phyloP scores from a whole-genome alignment of 2,888 invertebrate species.

The Aphidoletes aphidimyza region DNA sequence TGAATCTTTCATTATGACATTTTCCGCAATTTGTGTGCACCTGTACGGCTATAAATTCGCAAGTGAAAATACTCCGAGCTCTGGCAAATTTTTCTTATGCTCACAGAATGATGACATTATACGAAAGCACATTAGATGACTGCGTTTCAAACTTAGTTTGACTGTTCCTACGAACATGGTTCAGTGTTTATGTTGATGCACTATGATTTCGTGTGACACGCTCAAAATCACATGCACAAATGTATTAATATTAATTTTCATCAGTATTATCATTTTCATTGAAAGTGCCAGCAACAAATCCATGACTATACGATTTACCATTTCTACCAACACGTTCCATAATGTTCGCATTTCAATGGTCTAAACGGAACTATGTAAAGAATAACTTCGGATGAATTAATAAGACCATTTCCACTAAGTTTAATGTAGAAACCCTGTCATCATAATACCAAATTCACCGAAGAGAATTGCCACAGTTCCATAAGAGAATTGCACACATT shows the following conservation, averaged over 20 bases:
- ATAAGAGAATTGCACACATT: too few species aligned
- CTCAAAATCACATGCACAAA: not conserved
- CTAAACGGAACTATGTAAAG: too few species aligned
- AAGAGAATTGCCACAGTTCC: too few species aligned
- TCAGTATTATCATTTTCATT: not conserved
- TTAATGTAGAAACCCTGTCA: too few species aligned
- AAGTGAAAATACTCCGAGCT: too few species aligned
- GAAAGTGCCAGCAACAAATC: not conserved
- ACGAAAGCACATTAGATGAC: too few species aligned
- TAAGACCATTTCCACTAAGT: not conserved
- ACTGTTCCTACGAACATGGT: not conserved
- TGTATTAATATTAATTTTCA: constrained; percentile 22
- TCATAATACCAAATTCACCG: too few species aligned
- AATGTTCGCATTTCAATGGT: not conserved
- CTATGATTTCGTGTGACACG: too few species aligned
- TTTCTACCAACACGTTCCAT: not conserved
- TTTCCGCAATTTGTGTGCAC: not conserved
- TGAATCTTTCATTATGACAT: constrained; percentile 2
- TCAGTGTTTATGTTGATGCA: too few species aligned
- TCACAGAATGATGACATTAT: not conserved
- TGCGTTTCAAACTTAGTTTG: not conserved
- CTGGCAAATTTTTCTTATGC: not conserved
- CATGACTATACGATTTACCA: constrained; percentile 27
- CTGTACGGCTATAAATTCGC: not conserved
- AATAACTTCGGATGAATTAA: not conserved